phyloP scores from a whole-genome alignment of 2,113 vertebrate species.

The Otolemur garnettii region DNA sequence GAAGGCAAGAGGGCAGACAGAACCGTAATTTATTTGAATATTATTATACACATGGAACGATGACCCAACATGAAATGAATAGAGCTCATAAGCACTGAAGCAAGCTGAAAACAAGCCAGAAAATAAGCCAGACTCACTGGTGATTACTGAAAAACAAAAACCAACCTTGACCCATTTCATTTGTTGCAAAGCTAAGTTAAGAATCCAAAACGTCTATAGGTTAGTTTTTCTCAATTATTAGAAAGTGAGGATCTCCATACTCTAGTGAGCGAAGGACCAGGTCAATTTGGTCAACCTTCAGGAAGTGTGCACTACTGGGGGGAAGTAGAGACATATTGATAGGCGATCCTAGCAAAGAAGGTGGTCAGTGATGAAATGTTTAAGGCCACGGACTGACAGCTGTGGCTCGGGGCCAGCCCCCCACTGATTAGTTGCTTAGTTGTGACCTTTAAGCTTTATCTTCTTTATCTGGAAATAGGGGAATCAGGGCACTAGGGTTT shows the following conservation, averaged over 20 bases:
- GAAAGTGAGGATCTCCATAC: background rate
- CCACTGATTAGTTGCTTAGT: background rate
- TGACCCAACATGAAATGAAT: background rate
- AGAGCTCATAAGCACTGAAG: background rate
- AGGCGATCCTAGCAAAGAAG: background rate
- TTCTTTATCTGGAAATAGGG: background rate
- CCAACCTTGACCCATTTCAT: background rate
- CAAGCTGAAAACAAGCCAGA: background rate
- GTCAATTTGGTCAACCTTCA: background rate
- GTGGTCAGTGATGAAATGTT: rapidly evolving
- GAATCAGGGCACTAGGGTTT: background rate
- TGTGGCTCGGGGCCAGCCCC: background rate
- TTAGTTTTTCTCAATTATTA: slow-evolving; percentile 11
- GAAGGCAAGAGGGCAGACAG: slow-evolving; percentile 61
- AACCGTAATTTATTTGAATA: slow-evolving; percentile 25
- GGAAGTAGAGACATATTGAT: background rate
- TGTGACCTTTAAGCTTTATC: background rate
- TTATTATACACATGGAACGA: background rate
- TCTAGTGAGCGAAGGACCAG: background rate
- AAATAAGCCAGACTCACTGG: background rate
- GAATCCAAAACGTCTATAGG: background rate
- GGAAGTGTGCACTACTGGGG: background rate
- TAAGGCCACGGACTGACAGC: background rate
- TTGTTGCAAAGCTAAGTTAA: background rate
- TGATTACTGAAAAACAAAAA: background rate